Evolutionary conservation across 2,797 vertebrate species (phyloP), one percentile per base, ranked within the genome.

Genomic region (Coregonus suidteri): DNA sequence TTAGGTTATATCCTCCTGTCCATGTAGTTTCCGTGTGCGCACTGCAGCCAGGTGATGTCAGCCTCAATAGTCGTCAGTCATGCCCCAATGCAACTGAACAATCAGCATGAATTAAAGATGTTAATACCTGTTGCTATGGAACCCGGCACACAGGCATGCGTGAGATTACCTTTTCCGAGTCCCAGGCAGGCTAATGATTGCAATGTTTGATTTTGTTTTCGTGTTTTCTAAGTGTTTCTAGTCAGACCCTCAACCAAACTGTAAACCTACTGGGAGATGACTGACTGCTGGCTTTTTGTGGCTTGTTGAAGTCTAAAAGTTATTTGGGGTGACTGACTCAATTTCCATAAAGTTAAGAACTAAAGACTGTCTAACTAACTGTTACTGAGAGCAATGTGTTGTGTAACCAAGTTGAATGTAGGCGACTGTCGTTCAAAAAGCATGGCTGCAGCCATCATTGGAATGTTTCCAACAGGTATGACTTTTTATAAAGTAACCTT

Each of bases 21-120:
- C 20, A 64, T 64, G n/a, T 25, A 25, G 20, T 64, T 20, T 25
- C 59, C 59, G 6, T 3, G 20, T 25, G 9, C 5, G 2, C 9
- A 47, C 9, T 64, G 7, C 59, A 64, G 20, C 20, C 20, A 64
- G 20, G 0, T 67, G 14, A 67, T 67, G 30, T 67, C 65, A 67
- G 30, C 31, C 66, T 68, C 66, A 7, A 68, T 67, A 14, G 30
- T 16, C 15, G 3, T 67, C 34, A 68, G 14, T 31, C 31, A 3
- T 37, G 31, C 69, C 35, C 31, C 41, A 14, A 41, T 16, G 66
- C 66, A 35, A 68, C 66, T 35, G 66, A 68, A 68, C 66, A 34
- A 34, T 37, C 66, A 68, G 34, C 66, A 68, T 68, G 31, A 68
- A 68, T 37, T 16, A 68, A 68, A 68, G 31, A 68, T 37, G 66